Conservation (phyloP, 2,888 invertebrate species). For the Neocrepidodera transversa region DNA sequence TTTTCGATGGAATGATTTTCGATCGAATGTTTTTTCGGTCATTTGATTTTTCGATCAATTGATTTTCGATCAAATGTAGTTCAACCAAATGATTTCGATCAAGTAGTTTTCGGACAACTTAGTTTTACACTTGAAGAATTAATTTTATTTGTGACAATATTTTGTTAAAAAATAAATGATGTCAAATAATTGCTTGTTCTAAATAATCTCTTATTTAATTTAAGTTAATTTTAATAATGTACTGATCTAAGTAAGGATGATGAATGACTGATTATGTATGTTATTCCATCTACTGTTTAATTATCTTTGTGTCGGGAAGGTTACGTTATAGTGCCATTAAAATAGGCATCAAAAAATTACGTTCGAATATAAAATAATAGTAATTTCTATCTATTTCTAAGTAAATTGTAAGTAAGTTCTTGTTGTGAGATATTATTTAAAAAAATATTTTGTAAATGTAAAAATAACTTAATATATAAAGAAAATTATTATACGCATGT, state of each 20-base stretch:
- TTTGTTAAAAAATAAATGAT: too few relatives aligned
- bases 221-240: not conserved
- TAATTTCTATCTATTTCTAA: constrained; percentile 1
- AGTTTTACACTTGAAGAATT: too few relatives aligned
- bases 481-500: constrained; percentile 29
- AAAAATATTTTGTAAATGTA: constrained; percentile 19
- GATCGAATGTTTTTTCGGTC: too few relatives aligned
- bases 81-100: too few relatives aligned
- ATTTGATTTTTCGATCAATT: too few relatives aligned
- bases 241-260: constrained; percentile 9
- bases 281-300: not conserved
- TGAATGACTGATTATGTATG: constrained; percentile 4
- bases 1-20: too few relatives aligned
- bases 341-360: constrained; percentile 41
- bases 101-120: too few relatives aligned
- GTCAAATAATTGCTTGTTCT: too few relatives aligned
- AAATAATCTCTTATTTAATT: too few relatives aligned
- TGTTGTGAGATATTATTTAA: constrained; percentile 27
- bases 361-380: not conserved
- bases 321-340: constrained; percentile 49
- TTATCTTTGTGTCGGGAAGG: constrained; percentile 34
- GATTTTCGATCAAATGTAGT: too few relatives aligned
- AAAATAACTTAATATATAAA: constrained; percentile 21
- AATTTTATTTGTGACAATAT: too few relatives aligned
- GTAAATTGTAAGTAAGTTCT: constrained; percentile 12